These are phyloP conservation scores for Galendromus occidentalis DNA, from an alignment of 1,140 invertebrate genomes.

Conservation along the genomic window DNA sequence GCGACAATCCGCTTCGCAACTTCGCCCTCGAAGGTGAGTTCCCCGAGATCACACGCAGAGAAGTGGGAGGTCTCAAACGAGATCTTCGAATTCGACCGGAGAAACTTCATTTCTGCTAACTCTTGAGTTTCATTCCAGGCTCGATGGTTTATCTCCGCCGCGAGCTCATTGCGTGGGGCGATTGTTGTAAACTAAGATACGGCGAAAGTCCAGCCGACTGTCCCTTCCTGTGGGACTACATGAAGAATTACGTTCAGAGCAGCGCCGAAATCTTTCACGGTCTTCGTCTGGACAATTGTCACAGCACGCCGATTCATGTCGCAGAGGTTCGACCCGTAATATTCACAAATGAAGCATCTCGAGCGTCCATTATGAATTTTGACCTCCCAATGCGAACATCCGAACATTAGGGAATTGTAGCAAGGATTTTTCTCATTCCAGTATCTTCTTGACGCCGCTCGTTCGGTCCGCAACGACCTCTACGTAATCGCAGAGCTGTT, in stretches of 20 bases:
- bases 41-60: too few relatives aligned
- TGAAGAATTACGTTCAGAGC: constrained; percentile 70
- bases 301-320: constrained; percentile 88
- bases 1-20: constrained; percentile 75
- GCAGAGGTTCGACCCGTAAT: too few relatives aligned
- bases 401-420: too few relatives aligned
- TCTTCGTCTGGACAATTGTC: constrained; percentile 90
- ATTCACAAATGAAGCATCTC: too few relatives aligned
- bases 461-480: constrained; percentile 66
- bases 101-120: too few relatives aligned
- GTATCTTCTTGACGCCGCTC: constrained; percentile 74
- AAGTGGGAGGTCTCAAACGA: too few relatives aligned
- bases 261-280: constrained; percentile 83
- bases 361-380: too few relatives aligned
- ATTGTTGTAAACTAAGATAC: constrained; percentile 87
- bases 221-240: constrained; percentile 81
- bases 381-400: too few relatives aligned
- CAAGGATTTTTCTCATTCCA: too few relatives aligned
- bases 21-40: constrained; percentile 49
- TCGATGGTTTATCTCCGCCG: constrained; percentile 69
- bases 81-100: too few relatives aligned
- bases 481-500: constrained; percentile 96
- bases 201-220: constrained; percentile 68
- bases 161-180: constrained; percentile 92
- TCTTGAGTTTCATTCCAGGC: too few relatives aligned